Base-by-base conservation (phyloP, 2,113 vertebrate species). In the Anarrhichthys ocellatus region DNA sequence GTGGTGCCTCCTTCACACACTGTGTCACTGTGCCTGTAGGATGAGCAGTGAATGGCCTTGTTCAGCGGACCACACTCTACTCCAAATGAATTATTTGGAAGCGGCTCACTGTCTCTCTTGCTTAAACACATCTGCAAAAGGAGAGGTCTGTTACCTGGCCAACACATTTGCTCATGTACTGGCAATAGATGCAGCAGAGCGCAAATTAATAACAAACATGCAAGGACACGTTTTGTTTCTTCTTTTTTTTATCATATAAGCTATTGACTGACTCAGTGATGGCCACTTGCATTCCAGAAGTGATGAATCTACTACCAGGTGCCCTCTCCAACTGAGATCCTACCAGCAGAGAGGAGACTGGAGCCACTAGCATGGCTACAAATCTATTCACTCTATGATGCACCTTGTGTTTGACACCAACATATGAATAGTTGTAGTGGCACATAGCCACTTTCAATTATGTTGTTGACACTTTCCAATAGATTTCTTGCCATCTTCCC, bases 401-500 rank as follows among this genome's bases (percentile, higher is more conserved):
- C 32, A 32, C 32, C 32, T 61, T 75, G 70, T 72, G 70, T 73
- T 73, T 56, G 46, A 82, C 73, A 77, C 24, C 66, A 81, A 84
- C 79, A 85, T 72, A 82, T 66, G 73, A 27, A 50, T 27, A 80
- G 77, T 61, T 38, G 18, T 67, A 79, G 78, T 80, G 75, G 75
- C 81, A 79, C 29, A 40, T 69, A 89, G 82, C 72, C 88, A 82
- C 74, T 82, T 88, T 73, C 58, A 27, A 34, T 86, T 87, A 9
- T 3, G 27, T 63, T 82, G 75, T 76, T 85, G 80, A 86, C 87
- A 86, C 76, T 42, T 85, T 73, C 34, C 77, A 64, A 79, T 87
- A 46, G 75, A 88, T 88, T 86, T 82, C 52, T 79, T 68, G 42
- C 52, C 69, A 40, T 24, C 76, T 80, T 48, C 50, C 32, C 56